A percentile compares a stretch with the other conserved stretches of the same genome.
These are phyloP conservation scores for Drosophila rellima DNA, from an alignment of 2,888 invertebrate genomes.

Conservation along the genomic window DNA sequence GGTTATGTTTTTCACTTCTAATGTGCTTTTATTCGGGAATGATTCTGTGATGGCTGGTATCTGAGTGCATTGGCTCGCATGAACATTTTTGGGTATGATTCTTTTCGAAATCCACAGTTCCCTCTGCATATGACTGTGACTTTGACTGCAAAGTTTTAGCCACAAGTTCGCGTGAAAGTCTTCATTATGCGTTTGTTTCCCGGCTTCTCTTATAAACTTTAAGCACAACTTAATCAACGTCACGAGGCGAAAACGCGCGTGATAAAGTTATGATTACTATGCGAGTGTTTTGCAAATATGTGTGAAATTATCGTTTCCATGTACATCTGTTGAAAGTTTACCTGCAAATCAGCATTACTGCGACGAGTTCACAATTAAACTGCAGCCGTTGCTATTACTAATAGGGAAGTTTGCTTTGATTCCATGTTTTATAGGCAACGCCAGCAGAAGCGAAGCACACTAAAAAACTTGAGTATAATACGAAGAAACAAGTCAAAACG, in stretches of 20 bases:
- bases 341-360: constrained; percentile 56
- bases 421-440: constrained; percentile 22
- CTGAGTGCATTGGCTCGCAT: constrained; percentile 49
- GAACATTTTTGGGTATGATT: constrained; percentile 10
- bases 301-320: constrained; percentile 75
- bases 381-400: constrained; percentile 22
- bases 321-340: constrained; percentile 61
- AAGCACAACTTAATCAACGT: constrained; percentile 78
- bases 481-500: constrained; percentile 28
- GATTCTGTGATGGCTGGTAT: constrained; percentile 11
- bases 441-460: constrained; percentile 10
- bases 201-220: constrained; percentile 55
- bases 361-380: constrained; percentile 27
- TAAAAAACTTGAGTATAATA: constrained; percentile 23
- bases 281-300: constrained; percentile 63
- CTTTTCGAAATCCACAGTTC: constrained; percentile 1
- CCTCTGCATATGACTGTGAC: constrained; percentile 43
- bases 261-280: constrained; percentile 77
- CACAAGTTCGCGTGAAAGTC: constrained; percentile 46
- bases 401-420: constrained; percentile 38
- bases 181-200: constrained; percentile 44
- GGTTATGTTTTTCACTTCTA: neutral
- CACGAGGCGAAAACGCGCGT: constrained; percentile 63
- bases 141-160: constrained; percentile 43
- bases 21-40: neutral